Base-by-base conservation (phyloP, 1,140 invertebrate species). In the Ptiloglossa arizonensis region DNA sequence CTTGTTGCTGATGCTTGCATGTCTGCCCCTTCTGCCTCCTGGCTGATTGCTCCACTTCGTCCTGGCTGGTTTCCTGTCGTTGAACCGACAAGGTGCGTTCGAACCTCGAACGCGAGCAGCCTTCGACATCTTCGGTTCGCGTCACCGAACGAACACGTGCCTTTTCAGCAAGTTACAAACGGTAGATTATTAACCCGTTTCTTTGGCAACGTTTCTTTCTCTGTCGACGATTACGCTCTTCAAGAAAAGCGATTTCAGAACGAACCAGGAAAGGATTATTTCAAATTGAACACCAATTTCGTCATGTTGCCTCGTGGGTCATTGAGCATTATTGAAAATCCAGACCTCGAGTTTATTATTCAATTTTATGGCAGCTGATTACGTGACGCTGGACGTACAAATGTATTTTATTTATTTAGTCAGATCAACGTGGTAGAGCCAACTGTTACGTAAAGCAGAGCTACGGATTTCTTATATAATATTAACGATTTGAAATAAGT, bases 1-100 rank as follows among this genome's bases (percentile, higher is more conserved):
- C 90, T 91, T 91, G 89, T 91, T 91, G 90, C 89, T 91, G 89
- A 90, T 87, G 87, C 86, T 91, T 90, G 89, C 89, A 91, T 91
- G 89, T 90, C 89, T 90, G 86, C 86, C 80, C 84, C 85, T 87
- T 90, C 80, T 83, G 88, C 88, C 89, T 90, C 77, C 75, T 81
- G 72, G 86, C 81, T 88, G 87, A 89, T 89, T 87, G 87, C 88
- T 88, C 87, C 73, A 83, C 81, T 78, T 83, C 80, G 81, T 83
- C 81, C 48, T 60, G 62, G 44, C 50, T 46, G 80, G 63, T 82
- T 78, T 32, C 62, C 66, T 66, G 60, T 63, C 56, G 73, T 78
- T 62, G 35, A 69, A 63, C 35, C 41, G 52, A 27, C 44, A 11
- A 4, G 8, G 22, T 11, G 35, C 13, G n/a, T 60, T 24, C 41